Conservation (phyloP, 2,888 invertebrate species). For the Scaptomyza parva region DNA sequence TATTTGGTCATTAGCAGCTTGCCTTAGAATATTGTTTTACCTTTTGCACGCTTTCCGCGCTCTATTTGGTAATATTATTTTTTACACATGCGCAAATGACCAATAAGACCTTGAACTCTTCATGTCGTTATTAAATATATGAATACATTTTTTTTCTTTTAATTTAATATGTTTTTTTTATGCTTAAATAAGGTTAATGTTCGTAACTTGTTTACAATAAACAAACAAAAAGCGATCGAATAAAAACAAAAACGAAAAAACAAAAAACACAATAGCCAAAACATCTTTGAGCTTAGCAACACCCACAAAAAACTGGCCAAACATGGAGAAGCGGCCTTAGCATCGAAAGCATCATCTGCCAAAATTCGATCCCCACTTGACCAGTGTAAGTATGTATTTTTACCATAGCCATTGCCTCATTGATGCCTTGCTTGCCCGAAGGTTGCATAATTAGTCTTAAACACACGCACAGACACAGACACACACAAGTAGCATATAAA, state of each 20-base stretch:
- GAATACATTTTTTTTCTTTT: slow-evolving; percentile 3
- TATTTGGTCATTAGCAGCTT: slow-evolving; percentile 40
- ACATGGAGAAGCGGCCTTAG: slow-evolving; percentile 52
- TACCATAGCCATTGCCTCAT: slow-evolving; percentile 36
- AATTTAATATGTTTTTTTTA: slow-evolving; percentile 42
- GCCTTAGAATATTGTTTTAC: slow-evolving; percentile 39
- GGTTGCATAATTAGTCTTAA: slow-evolving; percentile 68
- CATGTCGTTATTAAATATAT: slow-evolving; percentile 15
- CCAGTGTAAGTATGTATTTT: slow-evolving; percentile 21
- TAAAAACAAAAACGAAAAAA: slow-evolving; percentile 20
- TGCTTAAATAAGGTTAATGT: slow-evolving; percentile 71
- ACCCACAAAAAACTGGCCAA: slow-evolving; percentile 68
- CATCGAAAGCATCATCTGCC: slow-evolving; percentile 60
- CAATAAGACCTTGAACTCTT: slow-evolving; percentile 67
- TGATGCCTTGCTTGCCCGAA: slow-evolving; percentile 44
- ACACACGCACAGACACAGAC: slow-evolving; percentile 7
- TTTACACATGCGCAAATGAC: slow-evolving; percentile 43
- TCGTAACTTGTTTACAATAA: slow-evolving; percentile 64
- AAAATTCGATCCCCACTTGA: slow-evolving; percentile 55
- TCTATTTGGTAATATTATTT: slow-evolving; percentile 39
- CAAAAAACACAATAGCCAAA: slow-evolving; percentile 31
- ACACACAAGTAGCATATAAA: slow-evolving; percentile 20
- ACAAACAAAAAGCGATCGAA: slow-evolving; percentile 43
- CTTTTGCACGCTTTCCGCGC: slow-evolving; percentile 18
- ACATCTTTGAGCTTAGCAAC: slow-evolving; percentile 37